These are phyloP conservation scores for Phalloptychus januarius DNA, from an alignment of 2,797 vertebrate genomes.

Conservation along the genomic window DNA sequence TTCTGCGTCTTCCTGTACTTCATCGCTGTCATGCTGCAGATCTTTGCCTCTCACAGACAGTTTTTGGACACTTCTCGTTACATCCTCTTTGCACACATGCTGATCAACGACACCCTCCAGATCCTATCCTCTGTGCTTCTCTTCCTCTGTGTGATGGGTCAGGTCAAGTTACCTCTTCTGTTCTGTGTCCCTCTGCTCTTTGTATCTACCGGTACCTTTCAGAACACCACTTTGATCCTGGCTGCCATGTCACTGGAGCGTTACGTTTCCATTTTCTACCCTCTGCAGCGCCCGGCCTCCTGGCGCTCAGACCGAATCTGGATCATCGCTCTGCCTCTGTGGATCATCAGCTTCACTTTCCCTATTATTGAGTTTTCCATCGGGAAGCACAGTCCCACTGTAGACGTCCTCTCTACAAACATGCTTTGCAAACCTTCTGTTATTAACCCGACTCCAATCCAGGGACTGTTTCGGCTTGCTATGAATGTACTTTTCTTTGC, in stretches of 20 bases:
- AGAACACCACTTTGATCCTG: conserved; percentile 78
- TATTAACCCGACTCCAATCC: conserved; percentile 63
- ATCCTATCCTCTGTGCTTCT: conserved; percentile 75
- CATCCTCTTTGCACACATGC: conserved; percentile 80
- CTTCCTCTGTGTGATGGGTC: conserved; percentile 66
- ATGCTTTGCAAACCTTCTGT: conserved; percentile 34
- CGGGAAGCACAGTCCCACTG: conserved; percentile 4
- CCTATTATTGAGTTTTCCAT: conserved; percentile 55
- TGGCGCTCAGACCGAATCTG: conserved; percentile 80
- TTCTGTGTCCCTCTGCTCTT: conserved; percentile 74
- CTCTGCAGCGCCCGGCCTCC: conserved; percentile 63
- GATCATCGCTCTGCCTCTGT: conserved; percentile 70
- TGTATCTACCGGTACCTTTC: conserved; percentile 69
- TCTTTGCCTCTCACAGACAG: conserved; percentile 76
- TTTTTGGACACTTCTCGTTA: conserved; percentile 79
- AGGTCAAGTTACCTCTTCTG: conserved; percentile 59
- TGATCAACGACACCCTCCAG: conserved; percentile 80
- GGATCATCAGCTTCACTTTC: conserved; percentile 66
- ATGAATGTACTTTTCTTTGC: conserved; percentile 69
- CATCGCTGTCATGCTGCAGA: conserved; percentile 74
- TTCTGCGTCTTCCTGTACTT: conserved; percentile 77
- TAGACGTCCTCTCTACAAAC: conserved; percentile 47
- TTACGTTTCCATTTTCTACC: conserved; percentile 81
- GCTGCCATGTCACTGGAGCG: conserved; percentile 84
- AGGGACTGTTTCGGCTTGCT: conserved; percentile 62